Percentiles rank a stretch among this genome's conserved stretches.
Evolutionary conservation across 2,888 invertebrate genomes (phyloP).

Genomic region (Scrobipalpa atriplicella): DNA sequence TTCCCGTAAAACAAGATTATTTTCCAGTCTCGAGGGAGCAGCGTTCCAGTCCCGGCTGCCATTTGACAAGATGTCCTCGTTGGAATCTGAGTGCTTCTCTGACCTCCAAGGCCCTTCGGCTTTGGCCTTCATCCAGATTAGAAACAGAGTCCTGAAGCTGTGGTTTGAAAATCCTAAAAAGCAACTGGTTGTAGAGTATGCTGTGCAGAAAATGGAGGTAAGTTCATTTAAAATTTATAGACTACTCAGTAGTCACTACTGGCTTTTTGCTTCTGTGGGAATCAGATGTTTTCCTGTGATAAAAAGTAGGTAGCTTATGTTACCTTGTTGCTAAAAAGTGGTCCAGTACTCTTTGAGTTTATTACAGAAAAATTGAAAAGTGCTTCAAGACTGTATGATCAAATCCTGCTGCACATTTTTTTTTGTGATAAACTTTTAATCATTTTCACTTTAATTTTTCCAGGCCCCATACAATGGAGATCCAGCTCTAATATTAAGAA

Average conservation of each 20-base stretch:
- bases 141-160: slow-evolving; percentile 95
- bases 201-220: slow-evolving; percentile 89
- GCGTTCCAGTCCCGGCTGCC: slow-evolving; percentile 97
- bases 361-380: too few relatives aligned
- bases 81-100: slow-evolving; percentile 96
- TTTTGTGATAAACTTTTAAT: too few relatives aligned
- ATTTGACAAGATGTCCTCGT: slow-evolving; percentile 96
- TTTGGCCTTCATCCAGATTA: slow-evolving; percentile 94
- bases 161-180: slow-evolving; percentile 98
- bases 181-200: slow-evolving; percentile 92
- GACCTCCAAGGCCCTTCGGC: slow-evolving; percentile 93
- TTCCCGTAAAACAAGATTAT: slow-evolving; percentile 34
- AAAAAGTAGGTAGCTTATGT: too few relatives aligned
- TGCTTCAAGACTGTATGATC: too few relatives aligned
- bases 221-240: slow-evolving; percentile 42
- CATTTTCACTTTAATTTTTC: slow-evolving; percentile 42
- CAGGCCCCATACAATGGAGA: slow-evolving; percentile 96
- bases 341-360: too few relatives aligned
- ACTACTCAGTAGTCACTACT: too few relatives aligned
- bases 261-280: too few relatives aligned
- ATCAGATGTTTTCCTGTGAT: too few relatives aligned
- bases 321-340: too few relatives aligned
- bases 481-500: slow-evolving; percentile 89
- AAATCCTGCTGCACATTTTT: too few relatives aligned
- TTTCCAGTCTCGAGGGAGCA: slow-evolving; percentile 91